Conservation (phyloP, 2,113 vertebrate genomes). For the Barnardius zonarius region DNA sequence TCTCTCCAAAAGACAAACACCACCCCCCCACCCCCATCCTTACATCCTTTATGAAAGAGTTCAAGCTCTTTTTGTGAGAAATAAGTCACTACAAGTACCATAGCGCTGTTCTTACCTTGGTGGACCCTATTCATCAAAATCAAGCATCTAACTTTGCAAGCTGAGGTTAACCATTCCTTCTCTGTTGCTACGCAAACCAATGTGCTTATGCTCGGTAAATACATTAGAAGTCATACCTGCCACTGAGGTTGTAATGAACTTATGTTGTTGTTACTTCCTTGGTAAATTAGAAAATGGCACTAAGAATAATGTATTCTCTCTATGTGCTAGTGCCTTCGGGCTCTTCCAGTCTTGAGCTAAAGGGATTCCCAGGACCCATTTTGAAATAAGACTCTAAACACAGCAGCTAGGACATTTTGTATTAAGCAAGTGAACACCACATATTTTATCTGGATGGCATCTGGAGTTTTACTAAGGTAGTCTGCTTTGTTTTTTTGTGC, state of each 20-base stretch:
- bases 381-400: background rate
- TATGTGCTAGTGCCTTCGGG: background rate
- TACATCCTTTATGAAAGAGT: background rate
- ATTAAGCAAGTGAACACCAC: background rate
- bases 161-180: background rate
- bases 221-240: conserved; percentile 22
- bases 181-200: conserved; percentile 10
- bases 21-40: background rate
- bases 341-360: background rate
- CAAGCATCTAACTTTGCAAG: conserved; percentile 7
- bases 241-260: conserved; percentile 23
- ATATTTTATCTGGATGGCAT: background rate
- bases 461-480: background rate
- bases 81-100: background rate
- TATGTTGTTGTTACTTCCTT: background rate
- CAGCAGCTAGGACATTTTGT: conserved; percentile 8
- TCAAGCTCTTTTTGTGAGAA: background rate
- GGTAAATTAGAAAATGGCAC: conserved; percentile 1
- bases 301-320: conserved; percentile 8
- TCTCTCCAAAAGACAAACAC: background rate
- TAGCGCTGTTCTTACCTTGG: background rate
- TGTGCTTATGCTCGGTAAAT: conserved; percentile 24
- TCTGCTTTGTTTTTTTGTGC: background rate
- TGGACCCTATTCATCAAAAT: background rate
- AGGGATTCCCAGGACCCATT: conserved; percentile 37